Conservation (phyloP, 2,797 vertebrate species). For the Helarctos malayanus region DNA sequence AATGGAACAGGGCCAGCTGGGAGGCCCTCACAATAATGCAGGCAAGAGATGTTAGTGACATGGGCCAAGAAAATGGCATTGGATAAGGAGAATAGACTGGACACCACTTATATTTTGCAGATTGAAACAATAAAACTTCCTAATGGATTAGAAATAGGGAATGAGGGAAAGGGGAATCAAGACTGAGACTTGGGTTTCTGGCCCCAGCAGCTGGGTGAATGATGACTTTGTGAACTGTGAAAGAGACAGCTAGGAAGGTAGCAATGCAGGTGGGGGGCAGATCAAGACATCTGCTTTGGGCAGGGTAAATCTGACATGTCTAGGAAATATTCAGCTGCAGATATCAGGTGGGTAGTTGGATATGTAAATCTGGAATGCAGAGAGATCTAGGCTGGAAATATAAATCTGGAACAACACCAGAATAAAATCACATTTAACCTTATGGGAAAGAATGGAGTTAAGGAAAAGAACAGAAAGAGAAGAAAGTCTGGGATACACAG, state of each 20-base stretch:
- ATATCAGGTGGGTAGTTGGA: neutral
- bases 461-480: neutral
- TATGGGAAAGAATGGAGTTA: neutral
- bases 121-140: neutral
- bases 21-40: neutral
- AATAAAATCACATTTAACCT: constrained; percentile 11
- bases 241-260: neutral
- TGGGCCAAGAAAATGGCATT: neutral
- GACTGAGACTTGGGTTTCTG: neutral
- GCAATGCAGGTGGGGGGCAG: neutral
- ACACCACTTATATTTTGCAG: neutral
- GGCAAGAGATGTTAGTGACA: neutral
- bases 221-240: neutral
- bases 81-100: neutral
- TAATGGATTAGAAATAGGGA: neutral
- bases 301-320: neutral
- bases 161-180: neutral
- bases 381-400: neutral
- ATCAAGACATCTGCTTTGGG: neutral
- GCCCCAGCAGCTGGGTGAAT: neutral
- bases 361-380: neutral
- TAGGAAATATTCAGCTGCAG: neutral
- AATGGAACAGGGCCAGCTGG: neutral
- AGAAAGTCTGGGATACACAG: neutral
- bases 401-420: neutral